A percentile compares a stretch with the other conserved stretches of the same genome.
These are phyloP conservation scores for Drosophila navojoa DNA, from an alignment of 1,140 invertebrate genomes.

Conservation along the genomic window DNA sequence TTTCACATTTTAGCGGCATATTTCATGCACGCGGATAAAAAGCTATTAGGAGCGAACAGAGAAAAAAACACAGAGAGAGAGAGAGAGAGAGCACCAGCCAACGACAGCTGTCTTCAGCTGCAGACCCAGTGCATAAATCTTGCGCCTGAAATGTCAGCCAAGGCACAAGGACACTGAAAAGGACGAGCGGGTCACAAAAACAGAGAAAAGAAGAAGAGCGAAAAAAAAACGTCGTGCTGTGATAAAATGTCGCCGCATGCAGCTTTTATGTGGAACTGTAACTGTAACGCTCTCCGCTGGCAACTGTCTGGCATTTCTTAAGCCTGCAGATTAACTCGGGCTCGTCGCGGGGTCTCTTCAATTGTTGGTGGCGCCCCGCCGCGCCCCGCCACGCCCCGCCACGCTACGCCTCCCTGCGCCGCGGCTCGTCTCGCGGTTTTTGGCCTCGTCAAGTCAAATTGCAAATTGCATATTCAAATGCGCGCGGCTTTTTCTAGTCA, in stretches of 20 bases:
- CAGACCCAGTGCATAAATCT: constrained; percentile 80
- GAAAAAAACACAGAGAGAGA: constrained; percentile 1
- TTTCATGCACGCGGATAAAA: constrained; percentile 78
- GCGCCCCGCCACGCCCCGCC: background rate
- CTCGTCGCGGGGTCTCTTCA: constrained; percentile 20
- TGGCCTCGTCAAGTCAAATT: constrained; percentile 77
- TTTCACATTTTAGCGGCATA: constrained; percentile 73
- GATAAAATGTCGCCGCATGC: constrained; percentile 71
- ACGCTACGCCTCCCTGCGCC: background rate
- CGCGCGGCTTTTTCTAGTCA: constrained; percentile 75
- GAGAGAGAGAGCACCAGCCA: constrained; percentile 57
- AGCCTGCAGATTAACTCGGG: constrained; percentile 72
- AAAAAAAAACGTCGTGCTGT: constrained; percentile 53
- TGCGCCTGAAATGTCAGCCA: constrained; percentile 73
- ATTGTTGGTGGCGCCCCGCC: constrained; percentile 38
- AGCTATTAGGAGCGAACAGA: constrained; percentile 58
- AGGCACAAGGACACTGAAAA: constrained; percentile 20
- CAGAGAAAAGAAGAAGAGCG: constrained; percentile 27
- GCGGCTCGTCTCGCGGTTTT: constrained; percentile 41
- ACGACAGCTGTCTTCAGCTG: constrained; percentile 81
- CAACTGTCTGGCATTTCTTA: constrained; percentile 71
- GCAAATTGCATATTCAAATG: constrained; percentile 81
- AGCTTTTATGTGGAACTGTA: constrained; percentile 60
- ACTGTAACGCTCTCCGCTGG: constrained; percentile 42
- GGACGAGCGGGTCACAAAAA: constrained; percentile 2